A percentile compares a stretch with the other conserved stretches of the same genome.
Evolutionary conservation across 2,113 vertebrate species (phyloP).

Genomic region (Trichechus manatus): DNA sequence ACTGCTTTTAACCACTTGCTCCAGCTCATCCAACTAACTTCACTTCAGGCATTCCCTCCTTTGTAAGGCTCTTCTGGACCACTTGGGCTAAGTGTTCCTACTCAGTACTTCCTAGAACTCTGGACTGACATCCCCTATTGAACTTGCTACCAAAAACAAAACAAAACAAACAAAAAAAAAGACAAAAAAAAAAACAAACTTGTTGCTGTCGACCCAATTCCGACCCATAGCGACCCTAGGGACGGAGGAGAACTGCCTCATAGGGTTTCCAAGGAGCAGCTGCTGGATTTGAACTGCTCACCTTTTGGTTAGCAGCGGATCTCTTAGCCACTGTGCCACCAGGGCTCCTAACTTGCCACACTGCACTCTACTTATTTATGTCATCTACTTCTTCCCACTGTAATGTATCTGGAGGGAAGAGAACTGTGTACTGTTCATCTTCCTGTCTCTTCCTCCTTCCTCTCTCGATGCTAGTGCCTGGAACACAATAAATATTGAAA

Average conservation of each 20-base stretch:
- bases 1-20: neutral
- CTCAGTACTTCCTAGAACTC: neutral
- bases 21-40: neutral
- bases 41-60: neutral
- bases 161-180: no score
- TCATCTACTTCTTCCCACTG: neutral
- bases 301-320: no score
- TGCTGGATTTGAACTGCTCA: no score
- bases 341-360: neutral
- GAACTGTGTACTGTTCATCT: neutral
- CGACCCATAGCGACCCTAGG: no score
- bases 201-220: no score
- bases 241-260: no score
- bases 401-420: neutral
- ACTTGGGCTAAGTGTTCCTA: neutral
- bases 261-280: no score
- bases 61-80: neutral
- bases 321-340: no score
- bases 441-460: neutral
- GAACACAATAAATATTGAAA: neutral
- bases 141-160: neutral
- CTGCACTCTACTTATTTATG: no score
- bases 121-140: neutral
- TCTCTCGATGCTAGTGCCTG: neutral
- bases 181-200: no score